These are phyloP conservation scores for Macropus fuliginosus DNA, from an alignment of 2,797 vertebrate genomes.

Conservation along the genomic window DNA sequence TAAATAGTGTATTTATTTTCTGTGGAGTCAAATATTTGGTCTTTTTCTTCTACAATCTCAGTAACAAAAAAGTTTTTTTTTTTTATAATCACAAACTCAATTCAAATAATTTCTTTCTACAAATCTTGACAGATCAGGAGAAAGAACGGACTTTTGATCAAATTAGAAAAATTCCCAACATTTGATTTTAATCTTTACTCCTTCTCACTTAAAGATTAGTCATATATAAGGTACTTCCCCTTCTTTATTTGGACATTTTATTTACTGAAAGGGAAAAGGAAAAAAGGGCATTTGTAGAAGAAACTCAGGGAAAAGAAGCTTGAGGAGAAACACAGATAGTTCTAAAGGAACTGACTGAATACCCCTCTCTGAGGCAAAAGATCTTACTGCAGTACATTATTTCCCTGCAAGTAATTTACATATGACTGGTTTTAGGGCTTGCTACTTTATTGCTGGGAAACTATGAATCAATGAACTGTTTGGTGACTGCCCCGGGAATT, in stretches of 20 bases:
- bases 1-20: background rate
- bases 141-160: background rate
- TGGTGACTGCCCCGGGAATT: background rate
- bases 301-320: background rate
- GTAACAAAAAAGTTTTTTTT: background rate
- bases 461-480: background rate
- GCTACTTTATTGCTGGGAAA: background rate
- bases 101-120: background rate
- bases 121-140: background rate
- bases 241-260: background rate
- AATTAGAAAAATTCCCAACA: background rate
- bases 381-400: background rate
- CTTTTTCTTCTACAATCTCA: background rate
- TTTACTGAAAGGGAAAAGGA: background rate
- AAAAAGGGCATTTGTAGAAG: background rate
- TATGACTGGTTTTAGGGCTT: background rate
- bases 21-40: background rate
- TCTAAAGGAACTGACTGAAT: background rate
- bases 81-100: background rate
- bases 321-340: background rate
- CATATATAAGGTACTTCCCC: background rate
- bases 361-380: background rate
- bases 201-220: background rate
- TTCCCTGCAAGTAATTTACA: background rate
- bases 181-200: background rate